Conservation (phyloP, 2,113 vertebrate genomes). For the Clarias gariepinus region DNA sequence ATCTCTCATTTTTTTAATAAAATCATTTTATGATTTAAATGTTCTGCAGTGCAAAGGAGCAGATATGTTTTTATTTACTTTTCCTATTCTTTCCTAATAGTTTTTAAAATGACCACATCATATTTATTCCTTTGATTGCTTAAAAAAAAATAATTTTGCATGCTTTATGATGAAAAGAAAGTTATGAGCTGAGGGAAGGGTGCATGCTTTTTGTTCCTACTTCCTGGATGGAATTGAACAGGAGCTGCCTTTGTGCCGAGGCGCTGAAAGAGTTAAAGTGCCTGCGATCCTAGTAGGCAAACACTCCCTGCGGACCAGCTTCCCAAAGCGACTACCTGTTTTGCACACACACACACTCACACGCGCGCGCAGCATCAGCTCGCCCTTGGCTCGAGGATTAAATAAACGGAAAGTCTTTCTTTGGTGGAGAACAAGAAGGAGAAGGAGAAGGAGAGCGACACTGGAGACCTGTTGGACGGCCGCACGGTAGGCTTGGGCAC, state of each 20-base stretch:
- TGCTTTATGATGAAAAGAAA: not conserved
- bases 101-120: not conserved
- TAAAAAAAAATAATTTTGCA: too few species aligned
- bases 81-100: too few species aligned
- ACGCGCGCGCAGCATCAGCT: not conserved
- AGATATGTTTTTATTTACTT: too few species aligned
- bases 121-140: not conserved
- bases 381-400: not conserved
- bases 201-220: not conserved
- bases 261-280: conserved; percentile 64
- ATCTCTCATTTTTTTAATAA: too few species aligned
- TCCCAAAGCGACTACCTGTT: conserved; percentile 63
- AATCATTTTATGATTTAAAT: too few species aligned
- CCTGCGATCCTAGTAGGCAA: conserved; percentile 27
- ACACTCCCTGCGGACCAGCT: conserved; percentile 69
- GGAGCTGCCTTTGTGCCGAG: not conserved
- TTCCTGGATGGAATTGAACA: not conserved
- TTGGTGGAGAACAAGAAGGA: not conserved
- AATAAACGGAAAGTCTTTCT: not conserved
- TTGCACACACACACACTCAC: conserved; percentile 33
- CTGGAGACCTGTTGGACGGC: not conserved
- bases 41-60: too few species aligned
- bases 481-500: conserved; percentile 19
- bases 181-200: not conserved
- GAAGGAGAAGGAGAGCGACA: not conserved